Conservation (phyloP, 2,113 vertebrate genomes). For the Condylura cristata region DNA sequence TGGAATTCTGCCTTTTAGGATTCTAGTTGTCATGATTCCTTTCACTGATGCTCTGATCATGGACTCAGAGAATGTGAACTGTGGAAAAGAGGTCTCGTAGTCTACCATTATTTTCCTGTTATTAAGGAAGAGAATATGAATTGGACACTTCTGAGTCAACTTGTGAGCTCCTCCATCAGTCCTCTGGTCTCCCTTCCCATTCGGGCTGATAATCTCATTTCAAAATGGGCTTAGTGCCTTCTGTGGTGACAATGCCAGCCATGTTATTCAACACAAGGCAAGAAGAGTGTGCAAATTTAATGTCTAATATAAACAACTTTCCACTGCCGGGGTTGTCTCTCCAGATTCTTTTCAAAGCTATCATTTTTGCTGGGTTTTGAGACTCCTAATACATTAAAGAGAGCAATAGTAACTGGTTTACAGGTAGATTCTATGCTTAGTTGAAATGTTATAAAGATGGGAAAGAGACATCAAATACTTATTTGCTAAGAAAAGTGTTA, state of each 20-base stretch:
- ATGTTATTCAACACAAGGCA: background rate
- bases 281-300: background rate
- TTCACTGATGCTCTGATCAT: background rate
- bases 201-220: background rate
- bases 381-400: background rate
- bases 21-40: background rate
- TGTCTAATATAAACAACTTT: background rate
- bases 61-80: background rate
- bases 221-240: background rate
- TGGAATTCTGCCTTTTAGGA: background rate
- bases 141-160: background rate
- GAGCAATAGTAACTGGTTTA: background rate
- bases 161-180: background rate
- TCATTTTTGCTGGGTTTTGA: background rate
- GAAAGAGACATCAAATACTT: background rate
- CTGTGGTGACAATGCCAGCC: background rate
- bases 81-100: background rate
- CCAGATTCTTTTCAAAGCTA: background rate
- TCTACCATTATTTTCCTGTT: background rate
- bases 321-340: background rate
- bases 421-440: background rate
- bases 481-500: background rate
- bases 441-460: constrained; percentile 45
- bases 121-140: background rate
- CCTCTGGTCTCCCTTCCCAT: background rate